Base-by-base conservation (phyloP, 2,797 vertebrate species). In the Myotis pilosus region DNA sequence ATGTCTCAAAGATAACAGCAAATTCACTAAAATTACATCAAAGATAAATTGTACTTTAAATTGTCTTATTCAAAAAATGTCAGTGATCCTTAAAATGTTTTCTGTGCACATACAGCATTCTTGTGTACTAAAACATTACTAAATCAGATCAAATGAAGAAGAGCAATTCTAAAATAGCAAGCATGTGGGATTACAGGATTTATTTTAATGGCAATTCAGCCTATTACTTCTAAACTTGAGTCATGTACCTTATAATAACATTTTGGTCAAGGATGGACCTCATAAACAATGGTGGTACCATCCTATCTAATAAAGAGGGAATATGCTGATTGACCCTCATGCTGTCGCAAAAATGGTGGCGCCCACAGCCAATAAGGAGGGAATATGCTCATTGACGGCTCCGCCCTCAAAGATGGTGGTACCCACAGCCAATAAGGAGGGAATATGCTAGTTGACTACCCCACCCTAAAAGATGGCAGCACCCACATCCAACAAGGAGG, bases 151-250 rank as follows among this genome's bases (percentile, higher is more conserved):
- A 51, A 44, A 66, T 62, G 55, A 6, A 22, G 16, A 60, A 72
- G 28, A 69, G 6, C 3, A 64, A 44, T 30, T 69, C 19, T 92
- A 62, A 80, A 86, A 79, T 82, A 94, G 49, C 19, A 89, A 82
- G 19, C 28, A 55, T 38, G 38, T 38, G 93, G 28, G 93, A 62
- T 94, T 81, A 33, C 4, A 57, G 11, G 55, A 74, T 81, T 76
- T 72, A 62, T 87, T 74, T 80, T 57, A 89, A 55, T 33, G 53
- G 5, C 44, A n/a, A 78, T 74, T 25, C 15, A 44, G 28, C 36
- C 90, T 82, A 89, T 75, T 94, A 78, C 2, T 85, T 91, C 16
- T 86, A 93, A 94, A 55, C 28, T 30, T n/a, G 41, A 82, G 80
- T 49, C 41, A 11, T 33, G 30, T 20, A 33, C 41, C 80, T 66